Evolutionary conservation across 1,140 invertebrate species (phyloP).

Genomic region (Mercenaria mercenaria): DNA sequence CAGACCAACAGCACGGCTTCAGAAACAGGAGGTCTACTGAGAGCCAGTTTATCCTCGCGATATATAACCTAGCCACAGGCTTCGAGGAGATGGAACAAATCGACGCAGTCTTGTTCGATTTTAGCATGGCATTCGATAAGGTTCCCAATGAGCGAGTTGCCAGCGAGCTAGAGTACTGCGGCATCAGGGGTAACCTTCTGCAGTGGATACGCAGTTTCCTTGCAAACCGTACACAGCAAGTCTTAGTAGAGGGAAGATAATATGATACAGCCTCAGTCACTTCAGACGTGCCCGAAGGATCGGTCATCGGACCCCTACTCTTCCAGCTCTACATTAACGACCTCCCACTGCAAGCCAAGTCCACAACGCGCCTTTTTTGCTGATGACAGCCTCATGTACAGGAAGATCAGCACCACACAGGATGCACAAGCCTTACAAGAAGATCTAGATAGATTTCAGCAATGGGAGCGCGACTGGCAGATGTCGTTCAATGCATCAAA

Average conservation of each 20-base stretch:
- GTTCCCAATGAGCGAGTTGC: not conserved
- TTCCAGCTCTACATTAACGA: not conserved
- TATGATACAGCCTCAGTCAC: not conserved
- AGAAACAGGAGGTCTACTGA: not conserved
- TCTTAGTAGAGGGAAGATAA: not conserved
- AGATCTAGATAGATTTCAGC: not conserved
- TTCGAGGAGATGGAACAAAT: not conserved
- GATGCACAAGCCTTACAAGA: slow-evolving; percentile 27
- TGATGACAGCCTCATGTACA: not conserved
- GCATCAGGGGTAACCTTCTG: not conserved
- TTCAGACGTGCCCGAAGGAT: not conserved
- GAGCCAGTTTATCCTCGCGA: not conserved
- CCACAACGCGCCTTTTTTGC: not conserved
- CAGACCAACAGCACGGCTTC: not conserved
- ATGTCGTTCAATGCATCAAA: slow-evolving; percentile 59
- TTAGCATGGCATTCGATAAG: slow-evolving; percentile 18
- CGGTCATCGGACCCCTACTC: not conserved
- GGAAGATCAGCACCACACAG: not conserved
- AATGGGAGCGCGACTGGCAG: too few relatives aligned
- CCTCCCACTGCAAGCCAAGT: not conserved
- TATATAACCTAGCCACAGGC: not conserved
- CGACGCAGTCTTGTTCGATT: not conserved
- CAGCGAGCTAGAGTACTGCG: not conserved
- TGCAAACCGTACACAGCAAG: not conserved
- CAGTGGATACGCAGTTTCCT: not conserved